Evolutionary conservation across 1,140 invertebrate species (phyloP).

Genomic region (Contarinia nasturtii): DNA sequence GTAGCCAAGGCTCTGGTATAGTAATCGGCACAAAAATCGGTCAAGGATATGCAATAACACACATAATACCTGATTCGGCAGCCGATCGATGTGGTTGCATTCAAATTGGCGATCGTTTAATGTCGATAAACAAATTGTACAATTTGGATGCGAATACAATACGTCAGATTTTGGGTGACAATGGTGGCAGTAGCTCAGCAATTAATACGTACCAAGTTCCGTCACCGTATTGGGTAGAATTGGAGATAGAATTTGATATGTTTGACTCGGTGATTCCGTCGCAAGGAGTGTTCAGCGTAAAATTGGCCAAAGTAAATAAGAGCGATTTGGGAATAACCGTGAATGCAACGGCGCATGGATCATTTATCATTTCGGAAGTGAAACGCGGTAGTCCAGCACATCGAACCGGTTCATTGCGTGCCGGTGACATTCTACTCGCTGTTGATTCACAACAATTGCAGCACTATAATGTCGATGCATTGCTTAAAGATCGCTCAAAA

Average conservation of each 20-base stretch:
- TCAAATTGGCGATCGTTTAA: slow-evolving; percentile 64
- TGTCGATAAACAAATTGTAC: slow-evolving; percentile 58
- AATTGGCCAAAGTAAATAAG: slow-evolving; percentile 55
- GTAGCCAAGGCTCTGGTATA: slow-evolving; percentile 21
- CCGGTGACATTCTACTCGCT: slow-evolving; percentile 70
- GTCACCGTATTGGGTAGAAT: slow-evolving; percentile 30
- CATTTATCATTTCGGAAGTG: slow-evolving; percentile 64
- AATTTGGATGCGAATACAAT: slow-evolving; percentile 29
- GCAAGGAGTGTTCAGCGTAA: slow-evolving; percentile 76
- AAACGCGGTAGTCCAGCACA: slow-evolving; percentile 78
- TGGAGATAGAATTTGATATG: slow-evolving; percentile 77
- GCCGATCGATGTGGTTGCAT: slow-evolving; percentile 46
- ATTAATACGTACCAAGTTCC: background rate
- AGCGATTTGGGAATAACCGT: slow-evolving; percentile 71
- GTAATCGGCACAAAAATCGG: slow-evolving; percentile 11
- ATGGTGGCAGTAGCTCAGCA: slow-evolving; percentile 3
- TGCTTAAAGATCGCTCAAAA: slow-evolving; percentile 15
- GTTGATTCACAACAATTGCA: slow-evolving; percentile 72
- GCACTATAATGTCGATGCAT: slow-evolving; percentile 28
- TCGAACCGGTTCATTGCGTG: slow-evolving; percentile 64
- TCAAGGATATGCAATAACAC: slow-evolving; percentile 14
- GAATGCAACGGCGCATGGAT: slow-evolving; percentile 43
- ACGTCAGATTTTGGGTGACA: slow-evolving; percentile 24
- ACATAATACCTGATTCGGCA: slow-evolving; percentile 20
- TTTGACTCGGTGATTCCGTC: slow-evolving; percentile 80